Conservation (phyloP, 2,797 vertebrate genomes). For the Geotrypetes seraphini region DNA sequence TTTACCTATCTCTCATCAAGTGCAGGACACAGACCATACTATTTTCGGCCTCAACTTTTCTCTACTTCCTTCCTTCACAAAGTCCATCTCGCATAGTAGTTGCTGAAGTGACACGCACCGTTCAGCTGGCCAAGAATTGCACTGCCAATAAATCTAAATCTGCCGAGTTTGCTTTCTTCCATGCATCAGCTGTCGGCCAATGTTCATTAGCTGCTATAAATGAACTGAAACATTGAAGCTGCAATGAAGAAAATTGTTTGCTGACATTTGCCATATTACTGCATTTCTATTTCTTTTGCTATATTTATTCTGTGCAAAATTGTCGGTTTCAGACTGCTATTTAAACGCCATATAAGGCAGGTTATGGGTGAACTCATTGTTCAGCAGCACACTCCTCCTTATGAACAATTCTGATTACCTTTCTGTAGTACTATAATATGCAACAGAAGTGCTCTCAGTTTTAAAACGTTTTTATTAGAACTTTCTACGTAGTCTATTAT, state of each 20-base stretch:
- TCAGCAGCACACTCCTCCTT: slow-evolving; percentile 9
- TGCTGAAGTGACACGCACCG: slow-evolving; percentile 1
- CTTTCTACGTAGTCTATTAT: neutral
- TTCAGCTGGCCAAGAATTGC: neutral
- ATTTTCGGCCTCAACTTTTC: too few relatives aligned
- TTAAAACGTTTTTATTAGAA: slow-evolving; percentile 1
- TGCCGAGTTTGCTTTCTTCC: too few relatives aligned
- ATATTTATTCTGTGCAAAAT: neutral
- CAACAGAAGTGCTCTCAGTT: neutral
- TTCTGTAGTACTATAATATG: neutral
- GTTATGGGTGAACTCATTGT: neutral
- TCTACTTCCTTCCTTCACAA: too few relatives aligned
- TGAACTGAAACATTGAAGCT: slow-evolving; percentile 1
- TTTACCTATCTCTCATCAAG: too few relatives aligned
- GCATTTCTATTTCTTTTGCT: neutral
- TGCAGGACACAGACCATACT: too few relatives aligned
- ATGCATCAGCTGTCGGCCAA: slow-evolving; percentile 11
- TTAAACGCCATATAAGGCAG: slow-evolving; percentile 4
- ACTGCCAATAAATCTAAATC: too few relatives aligned
- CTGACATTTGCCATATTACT: neutral
- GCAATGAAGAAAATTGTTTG: neutral
- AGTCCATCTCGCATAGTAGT: neutral
- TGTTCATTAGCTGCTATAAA: slow-evolving; percentile 8
- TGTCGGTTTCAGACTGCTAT: neutral
- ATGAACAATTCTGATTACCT: neutral